Base-by-base conservation (phyloP, 2,888 invertebrate species). In the Eubasilissa splendida region DNA sequence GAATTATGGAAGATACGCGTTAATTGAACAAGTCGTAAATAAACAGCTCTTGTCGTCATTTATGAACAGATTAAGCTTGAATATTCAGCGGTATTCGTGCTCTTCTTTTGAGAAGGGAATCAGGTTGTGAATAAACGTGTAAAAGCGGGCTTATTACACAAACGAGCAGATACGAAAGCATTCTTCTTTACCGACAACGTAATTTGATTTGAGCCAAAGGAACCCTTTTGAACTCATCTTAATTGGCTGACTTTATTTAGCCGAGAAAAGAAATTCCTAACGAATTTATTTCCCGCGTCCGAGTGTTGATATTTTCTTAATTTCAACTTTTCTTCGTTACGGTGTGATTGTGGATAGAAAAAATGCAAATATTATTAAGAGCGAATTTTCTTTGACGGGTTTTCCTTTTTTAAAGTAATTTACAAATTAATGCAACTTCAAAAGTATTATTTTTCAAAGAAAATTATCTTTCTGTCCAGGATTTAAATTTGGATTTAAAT, bases 191-290 rank as follows among this genome's bases (percentile, higher is more conserved):
- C 66, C 65, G 54, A 71, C 70, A 54, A 31, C 31, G 68, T 81
- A 81, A 81, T 81, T 81, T 31, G 79, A 81, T 81, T 79, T 81
- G 50, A 54, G 12, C 50, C 65, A 59, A 31, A 52, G 59, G 58
- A 79, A 68, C 76, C 81, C 78, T n/a, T 81, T 81, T 81, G 81
- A 81, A 79, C 70, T 70, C 14, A 68, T 81, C 78, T 78, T 81
- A 81, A 81, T 81, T 81, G 75, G 58, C 70, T 75, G 59, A 75
- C 68, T 81, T 78, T 81, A 70, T 76, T 79, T 81, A 79, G 58
- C 60, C 79, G 58, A 12, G 53, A 12, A 73, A 56, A 52, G 71
- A 68, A 63, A 70, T 52, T 65, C 59, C 65, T 59, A 68, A 75
- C 75, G 68, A 59, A 75, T 66, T 58, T 75, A 75, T 52, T 31